Percentiles rank a stretch among this genome's conserved stretches.
These are phyloP conservation scores for Hydrotaea diabolus DNA, from an alignment of 2,888 invertebrate species.

Conservation along the genomic window DNA sequence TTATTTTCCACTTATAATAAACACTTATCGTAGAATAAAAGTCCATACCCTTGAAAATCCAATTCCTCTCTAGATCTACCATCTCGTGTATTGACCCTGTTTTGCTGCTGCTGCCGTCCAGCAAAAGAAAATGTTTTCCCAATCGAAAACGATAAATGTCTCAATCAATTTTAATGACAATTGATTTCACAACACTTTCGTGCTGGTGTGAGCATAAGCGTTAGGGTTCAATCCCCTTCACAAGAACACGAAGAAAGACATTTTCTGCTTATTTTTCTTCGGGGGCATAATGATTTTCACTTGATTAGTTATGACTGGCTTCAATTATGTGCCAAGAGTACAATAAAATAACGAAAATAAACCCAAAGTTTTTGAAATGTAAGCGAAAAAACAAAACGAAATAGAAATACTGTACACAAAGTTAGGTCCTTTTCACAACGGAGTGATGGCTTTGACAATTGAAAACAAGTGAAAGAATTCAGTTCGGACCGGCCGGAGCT, in stretches of 20 bases:
- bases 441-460: too few relatives aligned
- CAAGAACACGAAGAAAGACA: too few relatives aligned
- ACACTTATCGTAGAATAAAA: too few relatives aligned
- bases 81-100: too few relatives aligned
- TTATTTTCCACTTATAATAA: too few relatives aligned
- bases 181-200: slow-evolving; percentile 8
- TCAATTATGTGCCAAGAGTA: background rate
- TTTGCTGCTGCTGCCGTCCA: too few relatives aligned
- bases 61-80: too few relatives aligned
- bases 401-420: background rate
- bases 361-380: background rate
- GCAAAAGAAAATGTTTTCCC: background rate
- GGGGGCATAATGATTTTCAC: background rate
- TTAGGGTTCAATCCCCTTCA: too few relatives aligned
- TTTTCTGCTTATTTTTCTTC: background rate
- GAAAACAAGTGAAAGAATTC: too few relatives aligned
- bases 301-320: background rate
- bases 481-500: too few relatives aligned
- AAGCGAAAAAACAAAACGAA: background rate
- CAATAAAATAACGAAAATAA: background rate
- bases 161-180: slow-evolving; percentile 19
- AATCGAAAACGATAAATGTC: background rate
- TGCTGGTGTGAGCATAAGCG: background rate
- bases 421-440: background rate
- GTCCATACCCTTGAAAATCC: too few relatives aligned